These are phyloP conservation scores for Dendrophyllia cribrosa DNA, from an alignment of 64 coral and sea anemone species.

Conservation along the genomic window DNA sequence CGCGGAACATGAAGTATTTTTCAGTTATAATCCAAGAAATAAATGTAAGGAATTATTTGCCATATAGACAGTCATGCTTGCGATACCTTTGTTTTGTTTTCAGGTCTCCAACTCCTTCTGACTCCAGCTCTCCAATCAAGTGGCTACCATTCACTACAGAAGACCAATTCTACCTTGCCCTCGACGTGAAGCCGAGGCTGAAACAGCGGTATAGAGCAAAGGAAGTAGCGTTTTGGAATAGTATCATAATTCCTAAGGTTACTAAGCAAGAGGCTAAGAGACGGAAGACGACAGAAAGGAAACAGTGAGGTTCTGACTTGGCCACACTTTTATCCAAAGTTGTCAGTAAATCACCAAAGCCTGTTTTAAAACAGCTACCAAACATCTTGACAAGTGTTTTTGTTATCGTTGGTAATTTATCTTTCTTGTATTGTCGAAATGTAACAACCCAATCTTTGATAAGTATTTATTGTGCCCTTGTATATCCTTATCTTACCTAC, in stretches of 20 bases:
- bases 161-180: slow-evolving; percentile 33
- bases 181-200: slow-evolving; percentile 41
- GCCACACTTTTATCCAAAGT: no score
- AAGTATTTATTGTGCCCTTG: no score
- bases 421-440: no score
- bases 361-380: no score
- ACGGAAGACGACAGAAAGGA: background rate
- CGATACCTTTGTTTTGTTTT: background rate
- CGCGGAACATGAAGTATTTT: no score
- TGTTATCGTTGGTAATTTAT: no score
- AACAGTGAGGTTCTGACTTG: no score
- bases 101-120: background rate
- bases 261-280: background rate
- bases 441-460: no score
- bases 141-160: slow-evolving; percentile 51
- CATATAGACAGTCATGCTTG: background rate
- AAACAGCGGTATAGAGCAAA: slow-evolving; percentile 31
- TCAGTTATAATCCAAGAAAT: no score
- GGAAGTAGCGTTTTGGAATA: slow-evolving; percentile 71
- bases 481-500: no score
- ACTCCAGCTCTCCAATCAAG: slow-evolving; percentile 10
- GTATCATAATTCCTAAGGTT: slow-evolving; percentile 49
- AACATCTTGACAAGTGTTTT: no score
- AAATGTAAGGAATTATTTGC: no score
- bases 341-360: background rate